These are phyloP conservation scores for Bombus superbus DNA, from an alignment of 1,140 invertebrate genomes.

Conservation along the genomic window DNA sequence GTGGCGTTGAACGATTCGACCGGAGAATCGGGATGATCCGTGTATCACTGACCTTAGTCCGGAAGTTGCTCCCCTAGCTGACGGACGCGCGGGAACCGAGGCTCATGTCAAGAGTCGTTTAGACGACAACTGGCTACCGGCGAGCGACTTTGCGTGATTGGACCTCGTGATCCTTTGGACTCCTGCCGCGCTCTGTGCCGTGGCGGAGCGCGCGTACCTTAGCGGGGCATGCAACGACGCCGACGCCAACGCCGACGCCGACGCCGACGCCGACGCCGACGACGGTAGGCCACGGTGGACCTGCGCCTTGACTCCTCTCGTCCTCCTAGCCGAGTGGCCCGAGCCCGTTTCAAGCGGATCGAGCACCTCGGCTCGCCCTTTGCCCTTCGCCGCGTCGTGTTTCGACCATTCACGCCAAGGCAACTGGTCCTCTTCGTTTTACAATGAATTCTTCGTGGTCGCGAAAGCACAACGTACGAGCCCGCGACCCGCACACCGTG, in stretches of 20 bases:
- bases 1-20: not conserved
- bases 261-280: constrained; percentile 21
- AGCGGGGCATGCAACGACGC: constrained; percentile 33
- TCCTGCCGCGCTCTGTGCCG: constrained; percentile 71
- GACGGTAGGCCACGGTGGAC: constrained; percentile 62
- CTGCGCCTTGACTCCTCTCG: constrained; percentile 59
- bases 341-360: constrained; percentile 25
- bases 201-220: constrained; percentile 59
- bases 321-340: constrained; percentile 50
- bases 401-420: not conserved
- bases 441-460: not conserved
- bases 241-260: constrained; percentile 57
- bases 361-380: constrained; percentile 50
- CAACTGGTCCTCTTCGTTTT: not conserved
- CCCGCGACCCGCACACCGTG: too few relatives aligned
- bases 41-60: constrained; percentile 61
- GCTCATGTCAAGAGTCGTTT: constrained; percentile 65
- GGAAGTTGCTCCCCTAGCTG: constrained; percentile 57
- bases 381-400: not conserved
- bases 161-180: constrained; percentile 71
- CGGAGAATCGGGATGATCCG: constrained; percentile 17
- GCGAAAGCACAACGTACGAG: too few relatives aligned
- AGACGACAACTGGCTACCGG: constrained; percentile 58
- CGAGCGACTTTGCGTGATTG: constrained; percentile 54
- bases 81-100: constrained; percentile 68